Base-by-base conservation (phyloP, 2,797 vertebrate species). In the Myoxocephalus aenaeus region DNA sequence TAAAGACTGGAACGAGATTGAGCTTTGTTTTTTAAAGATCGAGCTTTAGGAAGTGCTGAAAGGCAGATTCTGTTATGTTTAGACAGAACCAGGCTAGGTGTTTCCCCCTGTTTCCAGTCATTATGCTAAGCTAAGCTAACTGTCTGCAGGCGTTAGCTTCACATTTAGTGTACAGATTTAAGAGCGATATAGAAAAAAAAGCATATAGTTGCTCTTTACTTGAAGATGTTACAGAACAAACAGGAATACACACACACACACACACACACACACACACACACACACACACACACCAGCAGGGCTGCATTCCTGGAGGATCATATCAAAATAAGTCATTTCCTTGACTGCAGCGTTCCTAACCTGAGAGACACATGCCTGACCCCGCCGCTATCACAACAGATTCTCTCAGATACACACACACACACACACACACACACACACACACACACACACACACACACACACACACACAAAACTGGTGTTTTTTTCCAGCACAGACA, bases 401-500 rank as follows among this genome's bases (percentile, higher is more conserved):
- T 40, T 56, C 50, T 54, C 70, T 69, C 56, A 20, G 32, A 53
- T 29, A 38, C 34, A 34, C 38, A 40, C 38, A 40, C 48, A 54
- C 50, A 53, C 48, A 62, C 70, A 71, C 56, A 34, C 50, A 54
- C 50, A 54, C 51, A 38, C 50, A 59, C 70, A 72, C 57, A 62
- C 7, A 27, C 10, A 75, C 61, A 71, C 38, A 67, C 68, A 74
- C 48, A 67, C 6, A 36, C 9, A 72, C 56, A 67, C 42, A 61
- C 42, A 53, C 42, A 62, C 70, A 71, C 57, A 50, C 50, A 54
- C 48, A 54, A 34, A 65, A 25, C 86, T 77, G 71, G 46, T 81
- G 81, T 83, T 83, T 51, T 84, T 5, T 85, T 67, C 82, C 85
- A 84, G 65, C 71, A 80, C 57, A 56, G n/a, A 69, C 85, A 89